These are phyloP conservation scores for Myocastor coypus DNA, from an alignment of 2,113 vertebrate species.

Conservation along the genomic window DNA sequence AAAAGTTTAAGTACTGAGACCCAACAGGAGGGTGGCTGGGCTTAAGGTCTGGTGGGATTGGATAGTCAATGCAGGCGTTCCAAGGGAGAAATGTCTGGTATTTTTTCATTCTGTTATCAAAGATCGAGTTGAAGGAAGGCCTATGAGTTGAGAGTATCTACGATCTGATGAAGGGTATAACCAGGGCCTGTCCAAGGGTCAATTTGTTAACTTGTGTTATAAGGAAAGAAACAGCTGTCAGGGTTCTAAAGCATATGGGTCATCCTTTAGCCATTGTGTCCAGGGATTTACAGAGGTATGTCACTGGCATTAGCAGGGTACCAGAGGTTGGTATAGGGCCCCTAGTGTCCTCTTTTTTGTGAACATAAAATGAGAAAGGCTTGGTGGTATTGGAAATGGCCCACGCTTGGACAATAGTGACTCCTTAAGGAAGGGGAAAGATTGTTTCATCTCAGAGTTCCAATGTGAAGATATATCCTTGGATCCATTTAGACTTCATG, in stretches of 20 bases:
- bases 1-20: neutral
- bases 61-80: neutral
- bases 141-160: neutral
- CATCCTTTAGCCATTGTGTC: neutral
- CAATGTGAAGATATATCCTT: neutral
- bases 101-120: neutral
- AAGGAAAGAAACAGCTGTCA: neutral
- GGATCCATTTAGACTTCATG: neutral
- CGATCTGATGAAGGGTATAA: neutral
- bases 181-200: neutral
- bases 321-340: neutral
- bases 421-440: neutral
- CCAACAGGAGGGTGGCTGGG: neutral
- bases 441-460: neutral
- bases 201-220: neutral
- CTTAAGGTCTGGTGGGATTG: neutral
- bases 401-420: neutral
- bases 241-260: neutral
- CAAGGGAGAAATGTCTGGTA: neutral
- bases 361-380: neutral
- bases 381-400: neutral
- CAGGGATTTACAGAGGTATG: neutral
- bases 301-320: neutral
- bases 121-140: neutral
- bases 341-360: neutral